Conservation (phyloP, 2,888 invertebrate species). For the Vesta saturnalis region DNA sequence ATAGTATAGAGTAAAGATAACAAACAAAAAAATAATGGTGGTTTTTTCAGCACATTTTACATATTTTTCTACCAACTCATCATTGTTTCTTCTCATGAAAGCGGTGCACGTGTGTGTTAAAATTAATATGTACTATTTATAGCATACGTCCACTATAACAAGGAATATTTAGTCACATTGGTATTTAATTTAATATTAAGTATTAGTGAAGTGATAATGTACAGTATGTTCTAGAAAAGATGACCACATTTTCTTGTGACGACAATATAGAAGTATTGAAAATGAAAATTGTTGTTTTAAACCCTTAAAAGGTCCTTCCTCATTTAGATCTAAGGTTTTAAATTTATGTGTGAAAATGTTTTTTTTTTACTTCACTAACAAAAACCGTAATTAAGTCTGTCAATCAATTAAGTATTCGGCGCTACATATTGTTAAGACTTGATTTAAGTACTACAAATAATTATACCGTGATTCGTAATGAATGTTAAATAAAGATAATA, state of each 20-base stretch:
- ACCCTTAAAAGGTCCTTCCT: too few species aligned
- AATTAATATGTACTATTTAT: conserved; percentile 17
- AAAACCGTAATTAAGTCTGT: too few species aligned
- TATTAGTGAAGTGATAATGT: conserved; percentile 8
- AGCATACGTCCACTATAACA: conserved; percentile 22
- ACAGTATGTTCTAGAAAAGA: conserved; percentile 9
- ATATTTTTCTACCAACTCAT: conserved; percentile 35
- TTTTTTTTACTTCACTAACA: too few species aligned
- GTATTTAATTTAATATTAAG: conserved; percentile 7
- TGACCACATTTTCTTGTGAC: conserved; percentile 4
- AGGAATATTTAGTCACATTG: conserved; percentile 12
- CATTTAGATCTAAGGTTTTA: too few species aligned
- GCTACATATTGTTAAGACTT: too few species aligned
- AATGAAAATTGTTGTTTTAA: not conserved
- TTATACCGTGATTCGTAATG: too few species aligned
- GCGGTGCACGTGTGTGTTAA: conserved; percentile 26
- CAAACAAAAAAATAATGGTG: conserved; percentile 17
- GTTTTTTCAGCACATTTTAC: conserved; percentile 27
- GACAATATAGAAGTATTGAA: conserved; percentile 4
- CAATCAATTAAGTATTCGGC: too few species aligned
- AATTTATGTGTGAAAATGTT: too few species aligned
- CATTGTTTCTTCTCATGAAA: conserved; percentile 6
- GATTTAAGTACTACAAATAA: too few species aligned
- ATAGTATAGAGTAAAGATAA: conserved; percentile 11
- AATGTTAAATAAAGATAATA: too few species aligned